Percentiles rank a stretch among this genome's conserved stretches.
These are phyloP conservation scores for Macroramphosus scolopax DNA, from an alignment of 2,797 vertebrate genomes.

Conservation along the genomic window DNA sequence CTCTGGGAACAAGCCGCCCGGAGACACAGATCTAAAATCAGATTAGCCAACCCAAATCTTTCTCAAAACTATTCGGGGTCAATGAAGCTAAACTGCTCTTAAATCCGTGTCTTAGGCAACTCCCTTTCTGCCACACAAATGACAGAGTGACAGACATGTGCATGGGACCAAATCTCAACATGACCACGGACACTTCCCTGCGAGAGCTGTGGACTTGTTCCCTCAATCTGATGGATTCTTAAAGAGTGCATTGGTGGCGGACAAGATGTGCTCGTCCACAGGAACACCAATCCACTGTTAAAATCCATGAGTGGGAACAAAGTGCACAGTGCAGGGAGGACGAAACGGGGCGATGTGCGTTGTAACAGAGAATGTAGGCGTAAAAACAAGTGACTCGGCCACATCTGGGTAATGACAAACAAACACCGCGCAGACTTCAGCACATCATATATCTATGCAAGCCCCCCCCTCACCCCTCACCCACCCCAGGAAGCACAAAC, in stretches of 20 bases:
- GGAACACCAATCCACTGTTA: slow-evolving; percentile 36
- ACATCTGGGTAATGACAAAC: slow-evolving; percentile 44
- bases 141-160: slow-evolving; percentile 65
- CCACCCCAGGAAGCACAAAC: too few species aligned
- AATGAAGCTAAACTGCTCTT: slow-evolving; percentile 70
- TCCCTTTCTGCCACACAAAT: slow-evolving; percentile 66
- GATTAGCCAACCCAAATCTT: slow-evolving; percentile 72
- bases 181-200: slow-evolving; percentile 45
- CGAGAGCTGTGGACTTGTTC: slow-evolving; percentile 50
- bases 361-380: slow-evolving; percentile 37
- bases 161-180: slow-evolving; percentile 60
- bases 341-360: slow-evolving; percentile 47
- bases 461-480: too few species aligned
- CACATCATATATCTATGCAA: slow-evolving; percentile 36
- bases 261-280: slow-evolving; percentile 21
- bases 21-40: slow-evolving; percentile 75
- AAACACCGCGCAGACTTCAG: slow-evolving; percentile 38
- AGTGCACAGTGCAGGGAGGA: slow-evolving; percentile 54
- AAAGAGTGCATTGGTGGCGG: slow-evolving; percentile 33
- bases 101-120: slow-evolving; percentile 70
- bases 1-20: slow-evolving; percentile 65
- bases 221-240: slow-evolving; percentile 48
- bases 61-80: slow-evolving; percentile 60
- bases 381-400: slow-evolving; percentile 49
- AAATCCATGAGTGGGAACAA: slow-evolving; percentile 63